Conservation (phyloP, 2,113 vertebrate species). For the Phoxinus phoxinus region DNA sequence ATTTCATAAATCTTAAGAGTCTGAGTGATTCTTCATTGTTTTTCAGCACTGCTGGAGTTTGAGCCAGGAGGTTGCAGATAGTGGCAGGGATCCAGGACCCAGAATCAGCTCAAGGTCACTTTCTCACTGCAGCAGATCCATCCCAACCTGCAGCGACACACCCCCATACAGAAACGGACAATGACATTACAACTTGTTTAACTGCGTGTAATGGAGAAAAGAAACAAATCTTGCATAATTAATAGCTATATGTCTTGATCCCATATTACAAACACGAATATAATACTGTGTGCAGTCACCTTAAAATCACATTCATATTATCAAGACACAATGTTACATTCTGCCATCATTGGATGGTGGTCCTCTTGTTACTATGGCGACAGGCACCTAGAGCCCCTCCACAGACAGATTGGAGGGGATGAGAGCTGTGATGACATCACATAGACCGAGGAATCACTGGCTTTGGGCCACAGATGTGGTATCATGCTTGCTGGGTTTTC, state of each 20-base stretch:
- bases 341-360: conserved; percentile 48
- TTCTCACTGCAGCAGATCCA: conserved; percentile 51
- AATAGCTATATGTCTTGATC: neutral
- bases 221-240: neutral
- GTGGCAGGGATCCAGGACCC: conserved; percentile 70
- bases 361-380: conserved; percentile 60
- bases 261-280: neutral
- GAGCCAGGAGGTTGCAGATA: conserved; percentile 49
- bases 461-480: conserved; percentile 44
- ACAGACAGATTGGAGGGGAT: conserved; percentile 31
- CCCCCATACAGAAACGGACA: neutral
- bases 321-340: conserved; percentile 11
- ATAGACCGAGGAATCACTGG: conserved; percentile 46
- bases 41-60: neutral
- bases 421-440: conserved; percentile 49
- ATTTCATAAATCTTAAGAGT: neutral
- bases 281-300: neutral
- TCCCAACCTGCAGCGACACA: conserved; percentile 22
- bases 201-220: neutral
- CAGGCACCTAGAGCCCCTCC: conserved; percentile 47
- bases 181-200: neutral
- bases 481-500: conserved; percentile 46
- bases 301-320: neutral
- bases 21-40: neutral
- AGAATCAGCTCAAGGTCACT: conserved; percentile 68